Evolutionary conservation across 35 echinoderm and acorn worm species (phyloP), one percentile per base, ranked within the genome.

Genomic region (Ptychodera flava): DNA sequence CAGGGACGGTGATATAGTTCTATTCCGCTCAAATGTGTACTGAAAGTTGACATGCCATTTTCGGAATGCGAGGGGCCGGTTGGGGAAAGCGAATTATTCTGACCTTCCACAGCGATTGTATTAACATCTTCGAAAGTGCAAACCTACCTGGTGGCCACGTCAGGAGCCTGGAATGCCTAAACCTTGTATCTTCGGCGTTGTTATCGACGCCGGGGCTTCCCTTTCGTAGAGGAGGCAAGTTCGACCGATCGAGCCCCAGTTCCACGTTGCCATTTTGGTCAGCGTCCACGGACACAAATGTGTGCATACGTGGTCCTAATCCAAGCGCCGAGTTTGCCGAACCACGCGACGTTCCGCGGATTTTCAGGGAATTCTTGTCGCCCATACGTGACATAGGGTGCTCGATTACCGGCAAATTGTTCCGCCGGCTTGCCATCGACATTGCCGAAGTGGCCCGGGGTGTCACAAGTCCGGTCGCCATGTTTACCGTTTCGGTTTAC

Each of bases 331-430:
- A 22, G 45, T 64, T 64, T 22, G 22, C 45, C 6, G 45, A 64
- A 64, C 45, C 45, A 64, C 45, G 45, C 6, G 45, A 64, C 22
- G 45, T 64, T 12, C 45, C 45, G 45, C 45, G 45, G 30, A 97
- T 77, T 90, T 97, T 97, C 36, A 97, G 85, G 28, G 86, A 77
- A 33, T 88, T 91, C 36, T 87, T 87, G 30, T 92, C 86, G 10
- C 91, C 94, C 28, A 93, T 85, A 31, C 94, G 90, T 34, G 91
- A 86, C 79, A 79, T 93, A 16, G 94, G 94, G 77, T 97, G 94
- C 28, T 97, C 88, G 31, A 97, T 97, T n/a, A 93, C 89, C 0
- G 94, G 94, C 78, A 97, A 89, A 89, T 97, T 97, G 31, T 86
- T 77, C 15, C 78, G 85, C 78, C 88, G 85, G 32, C 83, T 83